Base-by-base conservation (phyloP, 1,140 invertebrate species). In the Drosophila albomicans region DNA sequence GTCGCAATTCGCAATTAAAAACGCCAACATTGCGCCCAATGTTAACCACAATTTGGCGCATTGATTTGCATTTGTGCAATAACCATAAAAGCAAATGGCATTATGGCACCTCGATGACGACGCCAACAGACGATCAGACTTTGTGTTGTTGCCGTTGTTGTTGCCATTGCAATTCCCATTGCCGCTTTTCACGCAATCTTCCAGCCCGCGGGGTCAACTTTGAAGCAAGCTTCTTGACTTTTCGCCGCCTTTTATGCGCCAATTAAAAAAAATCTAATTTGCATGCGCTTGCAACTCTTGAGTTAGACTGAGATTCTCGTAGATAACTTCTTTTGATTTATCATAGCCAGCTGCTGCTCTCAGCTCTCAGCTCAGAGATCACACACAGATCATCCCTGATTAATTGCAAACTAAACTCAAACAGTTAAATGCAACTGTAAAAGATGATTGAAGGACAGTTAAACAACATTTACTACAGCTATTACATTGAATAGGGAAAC, bases 51-150 rank as follows among this genome's bases (percentile, higher is more conserved):
- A 81, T 86, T 86, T 66, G 82, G 82, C 57, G 70, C 69, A 77
- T 77, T 73, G 74, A 85, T 89, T 84, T 75, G 81, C 85, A 84
- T 75, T 68, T 43, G 41, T 54, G 76, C 77, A 80, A 88, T 88
- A 88, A 88, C 78, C 85, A 89, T 88, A 88, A 88, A 88, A 88
- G 45, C 78, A 76, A 88, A 88, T 87, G 84, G 79, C 85, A 88
- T 81, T 69, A 63, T 81, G 52, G 79, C 79, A 87, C 76, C 82
- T 81, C 49, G 69, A 79, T 66, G 41, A 43, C 8, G 82, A 86
- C 66, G 79, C 76, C 82, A 82, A 77, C 79, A 45, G 61, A 38
- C 35, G 35, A 38, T 8, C 66, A 59, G 59, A 62, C 16, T 35
- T 35, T 59, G n/a, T n/a, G n/a, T n/a, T n/a, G n/a, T n/a, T n/a